phyloP scores from a whole-genome alignment of 2,113 vertebrate genomes.

The Myiagra hebetior region DNA sequence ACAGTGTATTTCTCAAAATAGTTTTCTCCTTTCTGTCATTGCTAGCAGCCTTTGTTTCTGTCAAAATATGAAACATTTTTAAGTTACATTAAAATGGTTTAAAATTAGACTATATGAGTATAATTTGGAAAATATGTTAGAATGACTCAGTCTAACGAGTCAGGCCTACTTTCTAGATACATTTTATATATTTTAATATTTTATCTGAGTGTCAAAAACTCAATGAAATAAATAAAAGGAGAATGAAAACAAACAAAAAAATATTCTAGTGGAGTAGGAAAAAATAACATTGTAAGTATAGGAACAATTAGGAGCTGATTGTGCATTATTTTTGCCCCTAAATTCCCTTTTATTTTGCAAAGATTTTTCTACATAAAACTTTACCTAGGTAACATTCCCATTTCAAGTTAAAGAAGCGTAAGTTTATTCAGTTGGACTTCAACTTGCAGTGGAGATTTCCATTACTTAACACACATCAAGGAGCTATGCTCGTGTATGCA shows the following conservation, averaged over 20 bases:
- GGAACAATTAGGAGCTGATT: neutral
- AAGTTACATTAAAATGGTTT: slow-evolving; percentile 6
- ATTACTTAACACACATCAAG: neutral
- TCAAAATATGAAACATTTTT: neutral
- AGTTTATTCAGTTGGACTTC: neutral
- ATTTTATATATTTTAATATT: neutral
- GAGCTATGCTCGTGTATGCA: neutral
- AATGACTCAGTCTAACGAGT: neutral
- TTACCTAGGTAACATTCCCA: neutral
- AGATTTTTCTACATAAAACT: neutral
- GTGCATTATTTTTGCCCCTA: neutral
- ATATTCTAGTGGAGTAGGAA: neutral
- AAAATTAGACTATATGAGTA: slow-evolving; percentile 2
- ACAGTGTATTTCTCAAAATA: slow-evolving; percentile 1
- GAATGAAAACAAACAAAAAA: neutral
- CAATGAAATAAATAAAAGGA: neutral
- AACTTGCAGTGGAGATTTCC: neutral
- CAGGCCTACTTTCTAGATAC: neutral
- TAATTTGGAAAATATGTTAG: slow-evolving; percentile 12
- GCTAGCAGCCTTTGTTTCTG: neutral
- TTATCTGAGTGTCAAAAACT: neutral
- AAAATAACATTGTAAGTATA: neutral
- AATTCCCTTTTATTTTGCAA: neutral
- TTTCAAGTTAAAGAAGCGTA: neutral
- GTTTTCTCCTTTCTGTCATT: neutral